These are phyloP conservation scores for Lithophane semibrunnea DNA, from an alignment of 2,888 invertebrate genomes.

Conservation along the genomic window DNA sequence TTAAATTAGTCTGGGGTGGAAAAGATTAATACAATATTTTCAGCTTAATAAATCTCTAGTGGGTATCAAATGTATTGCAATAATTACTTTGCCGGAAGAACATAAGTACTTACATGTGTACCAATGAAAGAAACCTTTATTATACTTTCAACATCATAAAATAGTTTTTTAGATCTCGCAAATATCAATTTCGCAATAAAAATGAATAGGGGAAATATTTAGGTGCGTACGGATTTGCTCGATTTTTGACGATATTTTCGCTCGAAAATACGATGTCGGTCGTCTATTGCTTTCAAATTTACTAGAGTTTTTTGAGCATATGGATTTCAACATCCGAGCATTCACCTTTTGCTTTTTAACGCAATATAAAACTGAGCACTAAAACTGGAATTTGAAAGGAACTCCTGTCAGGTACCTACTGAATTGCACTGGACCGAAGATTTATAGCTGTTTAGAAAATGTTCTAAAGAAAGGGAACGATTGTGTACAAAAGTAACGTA, in stretches of 20 bases:
- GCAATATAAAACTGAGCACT: background rate
- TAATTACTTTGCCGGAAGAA: background rate
- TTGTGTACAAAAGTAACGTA: conserved; percentile 25
- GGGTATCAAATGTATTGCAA: conserved; percentile 20
- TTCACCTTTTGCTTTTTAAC: background rate
- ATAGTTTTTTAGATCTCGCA: background rate
- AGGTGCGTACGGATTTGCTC: background rate
- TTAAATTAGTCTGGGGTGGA: conserved; percentile 60
- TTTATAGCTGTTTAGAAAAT: conserved; percentile 33
- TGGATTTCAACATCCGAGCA: background rate
- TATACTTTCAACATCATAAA: too few species aligned
- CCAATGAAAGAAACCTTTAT: background rate
- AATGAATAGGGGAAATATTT: background rate
- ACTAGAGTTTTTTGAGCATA: background rate
- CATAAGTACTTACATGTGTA: background rate
- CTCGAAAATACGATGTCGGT: background rate
- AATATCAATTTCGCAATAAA: conserved; percentile 6
- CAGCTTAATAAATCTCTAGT: conserved; percentile 41
- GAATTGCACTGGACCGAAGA: conserved; percentile 7
- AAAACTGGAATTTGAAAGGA: background rate
- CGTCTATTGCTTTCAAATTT: background rate
- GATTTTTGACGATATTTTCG: background rate
- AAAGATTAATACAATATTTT: conserved; percentile 61
- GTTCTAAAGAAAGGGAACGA: conserved; percentile 9
- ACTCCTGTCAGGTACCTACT: background rate